Evolutionary conservation across 2,113 vertebrate species (phyloP).

Genomic region (Gila orcuttii): DNA sequence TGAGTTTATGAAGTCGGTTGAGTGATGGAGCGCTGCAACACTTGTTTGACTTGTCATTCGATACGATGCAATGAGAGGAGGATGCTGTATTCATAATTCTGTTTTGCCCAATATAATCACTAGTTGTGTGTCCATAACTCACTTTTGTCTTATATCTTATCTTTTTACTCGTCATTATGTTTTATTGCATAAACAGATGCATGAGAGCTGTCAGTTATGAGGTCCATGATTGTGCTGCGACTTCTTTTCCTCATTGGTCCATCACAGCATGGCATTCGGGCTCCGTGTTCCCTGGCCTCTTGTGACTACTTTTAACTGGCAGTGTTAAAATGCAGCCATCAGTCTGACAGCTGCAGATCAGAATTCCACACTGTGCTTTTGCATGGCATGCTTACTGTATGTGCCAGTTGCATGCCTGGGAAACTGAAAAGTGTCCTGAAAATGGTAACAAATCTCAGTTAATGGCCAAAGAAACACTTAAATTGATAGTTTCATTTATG

Average conservation of each 20-base stretch:
- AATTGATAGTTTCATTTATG: background rate
- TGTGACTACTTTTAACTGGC: constrained; percentile 12
- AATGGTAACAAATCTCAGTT: background rate
- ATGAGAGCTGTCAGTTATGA: background rate
- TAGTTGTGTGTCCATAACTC: background rate
- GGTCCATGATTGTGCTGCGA: background rate
- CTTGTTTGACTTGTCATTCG: background rate
- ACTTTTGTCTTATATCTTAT: background rate
- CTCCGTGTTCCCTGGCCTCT: background rate
- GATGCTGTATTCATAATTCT: background rate
- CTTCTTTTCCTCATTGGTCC: background rate
- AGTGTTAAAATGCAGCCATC: background rate
- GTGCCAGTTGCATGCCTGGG: background rate
- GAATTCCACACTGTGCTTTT: background rate
- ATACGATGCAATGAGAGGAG: background rate
- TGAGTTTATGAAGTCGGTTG: background rate
- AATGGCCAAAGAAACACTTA: background rate
- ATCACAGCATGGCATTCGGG: background rate
- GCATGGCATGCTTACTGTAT: background rate
- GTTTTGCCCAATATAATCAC: background rate
- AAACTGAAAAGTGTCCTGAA: background rate
- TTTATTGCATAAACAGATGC: background rate
- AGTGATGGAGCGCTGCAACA: constrained; percentile 17
- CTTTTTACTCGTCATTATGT: background rate
- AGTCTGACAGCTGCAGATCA: background rate